A percentile compares a stretch with the other conserved stretches of the same genome.
Evolutionary conservation across 1,140 invertebrate genomes (phyloP).

Genomic region (Ctenoplectra terminalis): DNA sequence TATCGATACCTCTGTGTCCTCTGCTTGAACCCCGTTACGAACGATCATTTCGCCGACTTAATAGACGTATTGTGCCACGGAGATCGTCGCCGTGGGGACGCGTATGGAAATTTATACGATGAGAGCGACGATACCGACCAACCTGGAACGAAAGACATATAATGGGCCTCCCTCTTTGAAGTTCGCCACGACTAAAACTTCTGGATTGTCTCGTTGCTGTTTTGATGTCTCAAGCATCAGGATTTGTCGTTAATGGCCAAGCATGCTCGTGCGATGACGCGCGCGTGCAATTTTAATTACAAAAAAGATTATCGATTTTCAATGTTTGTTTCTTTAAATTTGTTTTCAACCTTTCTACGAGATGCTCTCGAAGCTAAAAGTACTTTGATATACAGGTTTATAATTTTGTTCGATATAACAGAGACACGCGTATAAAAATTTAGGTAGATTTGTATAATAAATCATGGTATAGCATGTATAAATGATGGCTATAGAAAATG

Average conservation of each 20-base stretch:
- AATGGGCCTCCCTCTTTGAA: slow-evolving; percentile 56
- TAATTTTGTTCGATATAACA: too few species aligned
- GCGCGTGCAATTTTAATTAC: too few species aligned
- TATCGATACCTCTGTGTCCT: slow-evolving; percentile 20
- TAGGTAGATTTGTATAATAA: too few species aligned
- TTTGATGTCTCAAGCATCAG: slow-evolving; percentile 69
- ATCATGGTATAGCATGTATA: too few species aligned
- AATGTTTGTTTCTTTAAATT: too few species aligned
- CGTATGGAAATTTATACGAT: slow-evolving; percentile 78
- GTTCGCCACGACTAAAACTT: slow-evolving; percentile 33
- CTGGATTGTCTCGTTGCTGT: slow-evolving; percentile 46
- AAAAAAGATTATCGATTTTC: background rate
- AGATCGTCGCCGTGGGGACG: slow-evolving; percentile 57
- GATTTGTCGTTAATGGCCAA: slow-evolving; percentile 27
- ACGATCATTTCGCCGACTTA: slow-evolving; percentile 64
- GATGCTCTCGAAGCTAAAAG: too few species aligned
- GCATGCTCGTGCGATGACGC: background rate
- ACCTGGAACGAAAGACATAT: slow-evolving; percentile 52
- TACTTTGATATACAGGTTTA: too few species aligned
- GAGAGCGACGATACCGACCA: slow-evolving; percentile 65
- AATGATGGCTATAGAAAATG: too few species aligned
- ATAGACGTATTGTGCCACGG: slow-evolving; percentile 72
- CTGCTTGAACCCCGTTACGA: slow-evolving; percentile 21
- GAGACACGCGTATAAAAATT: too few species aligned
- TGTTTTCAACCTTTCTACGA: too few species aligned